These are phyloP conservation scores for Lycia hirtaria DNA, from an alignment of 2,888 invertebrate species.

Conservation along the genomic window DNA sequence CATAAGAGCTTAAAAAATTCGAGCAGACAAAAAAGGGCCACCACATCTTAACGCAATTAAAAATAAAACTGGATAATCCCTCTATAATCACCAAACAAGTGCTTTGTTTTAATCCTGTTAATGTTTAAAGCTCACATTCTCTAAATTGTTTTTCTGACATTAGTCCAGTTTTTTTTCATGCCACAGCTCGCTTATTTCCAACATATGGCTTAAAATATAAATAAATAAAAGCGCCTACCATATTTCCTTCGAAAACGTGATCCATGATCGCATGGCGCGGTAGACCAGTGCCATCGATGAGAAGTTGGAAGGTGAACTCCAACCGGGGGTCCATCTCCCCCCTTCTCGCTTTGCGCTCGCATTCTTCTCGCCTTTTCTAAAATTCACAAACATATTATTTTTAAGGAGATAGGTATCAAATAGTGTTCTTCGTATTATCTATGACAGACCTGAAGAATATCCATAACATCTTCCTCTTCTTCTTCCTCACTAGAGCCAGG, in stretches of 20 bases:
- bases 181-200: too few species aligned
- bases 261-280: conserved; percentile 95
- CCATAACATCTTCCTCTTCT: conserved; percentile 85
- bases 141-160: too few species aligned
- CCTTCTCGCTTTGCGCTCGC: conserved; percentile 94
- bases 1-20: too few species aligned
- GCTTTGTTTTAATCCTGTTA: too few species aligned
- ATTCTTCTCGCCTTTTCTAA: conserved; percentile 92
- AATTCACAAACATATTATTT: conserved; percentile 33
- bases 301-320: conserved; percentile 95
- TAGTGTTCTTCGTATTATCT: neutral
- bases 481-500: conserved; percentile 85
- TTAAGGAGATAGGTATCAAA: neutral
- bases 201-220: too few species aligned
- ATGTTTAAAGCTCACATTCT: too few species aligned
- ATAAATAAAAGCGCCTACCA: conserved; percentile 83
- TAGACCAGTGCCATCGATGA: conserved; percentile 93
- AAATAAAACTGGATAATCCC: too few species aligned
- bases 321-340: conserved; percentile 97
- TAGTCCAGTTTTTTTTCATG: too few species aligned
- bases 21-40: too few species aligned
- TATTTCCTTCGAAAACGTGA: conserved; percentile 95
- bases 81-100: too few species aligned
- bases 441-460: conserved; percentile 74
- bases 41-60: too few species aligned